Evolutionary conservation across 2,888 invertebrate genomes (phyloP), one percentile per base, ranked within the genome.

Genomic region (Baronia brevicornis): DNA sequence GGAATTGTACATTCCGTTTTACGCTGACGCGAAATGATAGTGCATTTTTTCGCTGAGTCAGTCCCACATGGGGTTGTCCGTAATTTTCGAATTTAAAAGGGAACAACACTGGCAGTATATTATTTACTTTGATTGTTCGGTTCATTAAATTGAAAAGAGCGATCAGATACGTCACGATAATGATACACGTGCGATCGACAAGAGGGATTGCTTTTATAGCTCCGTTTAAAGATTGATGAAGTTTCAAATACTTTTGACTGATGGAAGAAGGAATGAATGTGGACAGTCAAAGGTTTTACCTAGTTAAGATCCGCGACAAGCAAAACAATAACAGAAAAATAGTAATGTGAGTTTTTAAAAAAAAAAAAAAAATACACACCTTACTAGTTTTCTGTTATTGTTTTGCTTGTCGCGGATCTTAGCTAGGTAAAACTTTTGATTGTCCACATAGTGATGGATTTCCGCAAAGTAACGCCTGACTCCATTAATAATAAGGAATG

Each of bases 91-190:
- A 36, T 43, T 43, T 39, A 39, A 39, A 34, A 28, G 36, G 61
- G 54, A 49, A 57, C n/a, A n/a, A n/a, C 46, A 50, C 71, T 69
- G 72, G 73, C 74, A 71, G 72, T 72, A 65, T 64, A 64, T 67
- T 58, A 64, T 59, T 72, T 71, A 70, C 72, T 70, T 71, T 72
- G 73, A 72, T 72, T 71, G 60, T 59, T 62, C 53, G 56, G 61
- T 36, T 36, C 36, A 31, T 36, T 36, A 31, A 36, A 27, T 31
- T 19, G 30, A 18, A 31, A 26, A 23, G 22, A 26, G 27, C 20
- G 12, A 11, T 18, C 12, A 25, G 35, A 21, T 26, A 31, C 27
- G 18, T 31, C 36, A 26, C 22, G 14, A 17, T 13, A 26, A 17
- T 21, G 35, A 30, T 12, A 6, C 5, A 12, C 18, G 25, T 25